A percentile compares a stretch with the other conserved stretches of the same genome.
Evolutionary conservation across 2,888 invertebrate genomes (phyloP).

Genomic region (Antheraea assamensis): DNA sequence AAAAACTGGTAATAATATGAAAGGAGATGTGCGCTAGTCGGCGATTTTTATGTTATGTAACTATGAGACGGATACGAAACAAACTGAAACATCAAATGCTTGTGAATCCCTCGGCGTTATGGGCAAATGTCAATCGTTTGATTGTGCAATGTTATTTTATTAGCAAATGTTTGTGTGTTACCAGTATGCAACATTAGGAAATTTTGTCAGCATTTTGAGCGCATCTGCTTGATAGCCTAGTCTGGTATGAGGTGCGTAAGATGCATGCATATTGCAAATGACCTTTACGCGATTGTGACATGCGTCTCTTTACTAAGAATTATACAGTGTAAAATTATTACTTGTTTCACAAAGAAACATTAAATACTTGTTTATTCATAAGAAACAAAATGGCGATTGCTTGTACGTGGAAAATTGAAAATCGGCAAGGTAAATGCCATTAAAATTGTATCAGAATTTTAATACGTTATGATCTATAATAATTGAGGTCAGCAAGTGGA

Average conservation of each 20-base stretch:
- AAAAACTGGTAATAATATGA: slow-evolving; percentile 26
- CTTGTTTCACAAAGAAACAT: slow-evolving; percentile 9
- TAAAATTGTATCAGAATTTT: slow-evolving; percentile 42
- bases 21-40: slow-evolving; percentile 28
- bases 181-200: slow-evolving; percentile 57
- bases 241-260: slow-evolving; percentile 30
- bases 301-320: slow-evolving; percentile 1
- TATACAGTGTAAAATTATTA: background rate
- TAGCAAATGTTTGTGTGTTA: slow-evolving; percentile 63
- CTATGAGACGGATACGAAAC: slow-evolving; percentile 33
- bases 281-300: slow-evolving; percentile 24
- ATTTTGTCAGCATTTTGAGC: slow-evolving; percentile 50
- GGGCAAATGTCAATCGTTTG: slow-evolving; percentile 73
- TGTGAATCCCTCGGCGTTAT: slow-evolving; percentile 21
- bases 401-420: slow-evolving; percentile 21
- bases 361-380: slow-evolving; percentile 6
- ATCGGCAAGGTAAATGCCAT: slow-evolving; percentile 22
- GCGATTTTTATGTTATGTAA: slow-evolving; percentile 42
- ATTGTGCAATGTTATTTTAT: slow-evolving; percentile 70
- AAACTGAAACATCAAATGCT: slow-evolving; percentile 32
- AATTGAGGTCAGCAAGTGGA: slow-evolving; percentile 71
- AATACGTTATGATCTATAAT: slow-evolving; percentile 65
- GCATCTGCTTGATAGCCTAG: slow-evolving; percentile 48
- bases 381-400: slow-evolving; percentile 18
- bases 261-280: slow-evolving; percentile 20